Percentiles rank a stretch among this genome's conserved stretches.
Evolutionary conservation across 2,888 invertebrate species (phyloP).

Genomic region (Oxystoma pomonae): DNA sequence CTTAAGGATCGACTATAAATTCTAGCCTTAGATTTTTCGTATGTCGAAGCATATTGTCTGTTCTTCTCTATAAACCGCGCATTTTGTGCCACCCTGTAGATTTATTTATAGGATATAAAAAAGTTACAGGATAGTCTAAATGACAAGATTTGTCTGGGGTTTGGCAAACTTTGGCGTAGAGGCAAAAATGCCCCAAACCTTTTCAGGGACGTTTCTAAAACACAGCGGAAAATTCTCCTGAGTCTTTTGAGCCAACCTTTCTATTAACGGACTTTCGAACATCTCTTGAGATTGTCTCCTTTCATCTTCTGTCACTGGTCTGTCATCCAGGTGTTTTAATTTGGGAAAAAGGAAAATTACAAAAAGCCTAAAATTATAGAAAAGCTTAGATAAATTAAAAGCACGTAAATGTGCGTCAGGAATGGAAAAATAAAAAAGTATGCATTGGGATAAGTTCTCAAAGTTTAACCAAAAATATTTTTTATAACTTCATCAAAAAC

Average conservation of each 20-base stretch:
- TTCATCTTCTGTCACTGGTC: conserved; percentile 63
- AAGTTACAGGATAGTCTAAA: too few species aligned
- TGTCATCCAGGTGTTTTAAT: conserved; percentile 67
- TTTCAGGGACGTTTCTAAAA: neutral
- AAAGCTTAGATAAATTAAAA: conserved; percentile 26
- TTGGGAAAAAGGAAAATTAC: conserved; percentile 69
- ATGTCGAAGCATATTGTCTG: too few species aligned
- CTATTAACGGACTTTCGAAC: conserved; percentile 32
- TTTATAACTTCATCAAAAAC: too few species aligned
- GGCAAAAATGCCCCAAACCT: neutral
- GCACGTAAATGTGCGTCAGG: neutral
- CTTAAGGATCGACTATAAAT: too few species aligned
- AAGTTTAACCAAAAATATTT: too few species aligned
- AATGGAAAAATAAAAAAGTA: too few species aligned
- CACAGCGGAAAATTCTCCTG: neutral
- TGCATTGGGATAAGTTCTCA: too few species aligned
- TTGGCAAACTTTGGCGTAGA: neutral
- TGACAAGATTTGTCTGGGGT: neutral
- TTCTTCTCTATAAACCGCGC: too few species aligned
- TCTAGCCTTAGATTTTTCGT: too few species aligned
- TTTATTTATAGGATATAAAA: too few species aligned
- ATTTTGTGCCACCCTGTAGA: too few species aligned
- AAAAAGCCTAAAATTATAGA: conserved; percentile 62
- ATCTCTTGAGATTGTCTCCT: conserved; percentile 57
- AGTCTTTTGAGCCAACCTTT: neutral